phyloP scores from a whole-genome alignment of 1,140 invertebrate species.

The Pseudomyrmex sp. region DNA sequence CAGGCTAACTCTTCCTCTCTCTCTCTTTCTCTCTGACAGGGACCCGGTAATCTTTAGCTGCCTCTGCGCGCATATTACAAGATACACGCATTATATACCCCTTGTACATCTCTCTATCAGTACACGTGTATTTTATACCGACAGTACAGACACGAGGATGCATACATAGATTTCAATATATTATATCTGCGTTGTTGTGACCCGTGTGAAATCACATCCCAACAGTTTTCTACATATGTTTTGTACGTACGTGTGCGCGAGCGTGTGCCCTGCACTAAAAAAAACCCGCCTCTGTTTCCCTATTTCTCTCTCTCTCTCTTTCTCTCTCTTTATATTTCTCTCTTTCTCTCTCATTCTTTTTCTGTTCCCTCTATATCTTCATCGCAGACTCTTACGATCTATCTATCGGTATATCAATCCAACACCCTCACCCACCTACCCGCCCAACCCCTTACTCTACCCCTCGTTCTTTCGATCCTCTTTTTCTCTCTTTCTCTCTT shows the following conservation, averaged over 20 bases:
- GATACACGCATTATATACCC: constrained; percentile 54
- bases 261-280: constrained; percentile 83
- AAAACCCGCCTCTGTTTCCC: constrained; percentile 48
- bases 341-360: constrained; percentile 68
- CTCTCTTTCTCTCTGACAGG: background rate
- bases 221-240: constrained; percentile 85
- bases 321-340: constrained; percentile 81
- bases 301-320: background rate
- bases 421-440: background rate
- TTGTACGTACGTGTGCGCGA: constrained; percentile 85
- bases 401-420: constrained; percentile 46
- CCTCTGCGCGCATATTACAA: constrained; percentile 40
- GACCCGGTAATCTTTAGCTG: constrained; percentile 63
- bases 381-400: constrained; percentile 50
- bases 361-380: constrained; percentile 33
- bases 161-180: constrained; percentile 76
- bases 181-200: constrained; percentile 92
- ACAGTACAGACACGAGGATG: constrained; percentile 69
- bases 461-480: constrained; percentile 53
- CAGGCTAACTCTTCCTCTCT: background rate
- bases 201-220: constrained; percentile 88
- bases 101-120: constrained; percentile 26
- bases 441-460: no score
- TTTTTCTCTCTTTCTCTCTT: constrained; percentile 76
- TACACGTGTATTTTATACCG: constrained; percentile 48